These are phyloP conservation scores for Aldrovandia affinis DNA, from an alignment of 2,797 vertebrate species.

Conservation along the genomic window DNA sequence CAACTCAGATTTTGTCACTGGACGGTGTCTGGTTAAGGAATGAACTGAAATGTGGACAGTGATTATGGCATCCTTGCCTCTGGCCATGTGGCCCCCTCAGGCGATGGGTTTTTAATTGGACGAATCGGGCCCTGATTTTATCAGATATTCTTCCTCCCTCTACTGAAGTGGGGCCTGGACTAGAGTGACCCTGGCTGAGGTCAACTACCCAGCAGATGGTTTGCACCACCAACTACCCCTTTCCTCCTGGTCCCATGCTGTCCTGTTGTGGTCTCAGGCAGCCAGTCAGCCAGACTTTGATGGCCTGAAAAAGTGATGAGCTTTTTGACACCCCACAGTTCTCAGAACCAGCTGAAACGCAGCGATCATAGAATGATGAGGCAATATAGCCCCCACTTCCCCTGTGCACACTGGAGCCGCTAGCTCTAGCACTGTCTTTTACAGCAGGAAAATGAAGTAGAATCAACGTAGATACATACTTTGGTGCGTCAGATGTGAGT, in stretches of 20 bases:
- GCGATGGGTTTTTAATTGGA: constrained; percentile 6
- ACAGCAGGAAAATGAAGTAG: not conserved
- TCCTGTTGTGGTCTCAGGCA: constrained; percentile 13
- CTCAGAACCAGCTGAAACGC: not conserved
- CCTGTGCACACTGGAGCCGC: not conserved
- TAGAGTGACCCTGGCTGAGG: not conserved
- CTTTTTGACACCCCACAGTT: not conserved
- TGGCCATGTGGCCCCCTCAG: not conserved
- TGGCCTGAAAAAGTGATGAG: not conserved
- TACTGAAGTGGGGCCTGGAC: not conserved
- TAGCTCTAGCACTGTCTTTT: not conserved
- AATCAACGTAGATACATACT: not conserved
- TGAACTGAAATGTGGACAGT: not conserved
- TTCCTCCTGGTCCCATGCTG: not conserved
- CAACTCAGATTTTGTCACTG: not conserved
- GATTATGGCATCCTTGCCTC: not conserved
- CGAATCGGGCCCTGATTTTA: not conserved
- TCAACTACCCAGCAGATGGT: constrained; percentile 9
- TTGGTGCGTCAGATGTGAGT: not conserved
- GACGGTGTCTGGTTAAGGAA: not conserved
- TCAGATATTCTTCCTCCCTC: not conserved
- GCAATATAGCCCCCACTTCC: not conserved
- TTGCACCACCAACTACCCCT: not conserved
- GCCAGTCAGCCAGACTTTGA: not conserved
- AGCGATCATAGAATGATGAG: not conserved